phyloP scores from a whole-genome alignment of 2,888 invertebrate species.

The Catocala nupta region DNA sequence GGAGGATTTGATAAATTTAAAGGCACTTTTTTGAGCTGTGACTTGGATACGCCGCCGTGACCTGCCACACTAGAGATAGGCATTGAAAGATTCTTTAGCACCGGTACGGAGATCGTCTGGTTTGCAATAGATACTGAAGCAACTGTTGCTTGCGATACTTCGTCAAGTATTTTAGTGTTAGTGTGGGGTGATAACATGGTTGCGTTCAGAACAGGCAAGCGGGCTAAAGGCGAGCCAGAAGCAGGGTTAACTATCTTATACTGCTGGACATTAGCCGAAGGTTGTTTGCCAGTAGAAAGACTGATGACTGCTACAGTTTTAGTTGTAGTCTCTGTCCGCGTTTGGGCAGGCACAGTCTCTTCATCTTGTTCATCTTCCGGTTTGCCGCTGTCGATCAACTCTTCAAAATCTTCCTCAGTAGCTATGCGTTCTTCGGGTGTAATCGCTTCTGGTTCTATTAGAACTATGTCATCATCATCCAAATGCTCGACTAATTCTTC shows the following conservation, averaged over 20 bases:
- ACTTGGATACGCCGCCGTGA: constrained; percentile 57
- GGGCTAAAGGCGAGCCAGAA: constrained; percentile 62
- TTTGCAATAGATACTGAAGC: constrained; percentile 85
- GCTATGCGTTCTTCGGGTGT: constrained; percentile 89
- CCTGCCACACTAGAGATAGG: constrained; percentile 62
- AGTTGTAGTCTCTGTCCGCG: constrained; percentile 83
- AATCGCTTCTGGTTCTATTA: constrained; percentile 87
- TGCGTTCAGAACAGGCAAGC: constrained; percentile 75
- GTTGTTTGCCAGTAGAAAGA: constrained; percentile 79
- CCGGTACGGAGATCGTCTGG: constrained; percentile 84
- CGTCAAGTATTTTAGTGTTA: constrained; percentile 83
- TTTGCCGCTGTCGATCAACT: constrained; percentile 89
- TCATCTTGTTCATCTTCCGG: constrained; percentile 84
- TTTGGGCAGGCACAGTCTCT: constrained; percentile 72
- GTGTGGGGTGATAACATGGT: constrained; percentile 69
- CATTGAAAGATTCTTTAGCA: constrained; percentile 78
- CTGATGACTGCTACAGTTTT: constrained; percentile 86
- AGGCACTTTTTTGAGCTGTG: constrained; percentile 65
- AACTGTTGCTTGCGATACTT: constrained; percentile 88
- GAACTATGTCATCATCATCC: constrained; percentile 89
- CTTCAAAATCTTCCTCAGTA: constrained; percentile 90
- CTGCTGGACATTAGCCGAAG: constrained; percentile 75
- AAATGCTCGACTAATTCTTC: constrained; percentile 73
- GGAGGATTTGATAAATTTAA: constrained; percentile 72
- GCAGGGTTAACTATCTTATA: constrained; percentile 78